Conservation (phyloP, 2,113 vertebrate genomes). For the Narcine bancroftii region DNA sequence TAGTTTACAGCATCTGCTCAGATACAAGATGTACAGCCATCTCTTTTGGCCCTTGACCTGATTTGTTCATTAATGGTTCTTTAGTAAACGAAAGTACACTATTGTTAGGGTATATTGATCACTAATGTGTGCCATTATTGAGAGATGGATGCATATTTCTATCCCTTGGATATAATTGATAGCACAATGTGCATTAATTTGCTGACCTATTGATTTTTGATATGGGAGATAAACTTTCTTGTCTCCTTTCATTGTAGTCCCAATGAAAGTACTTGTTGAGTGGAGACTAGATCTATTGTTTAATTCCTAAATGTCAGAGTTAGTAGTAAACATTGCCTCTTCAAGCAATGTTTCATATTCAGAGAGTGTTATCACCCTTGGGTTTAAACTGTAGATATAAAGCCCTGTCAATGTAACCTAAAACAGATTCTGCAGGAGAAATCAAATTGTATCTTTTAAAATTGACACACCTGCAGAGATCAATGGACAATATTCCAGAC, state of each 20-base stretch:
- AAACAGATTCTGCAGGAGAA: neutral
- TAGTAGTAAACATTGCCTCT: neutral
- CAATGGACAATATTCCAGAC: neutral
- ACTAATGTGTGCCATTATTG: constrained; percentile 8
- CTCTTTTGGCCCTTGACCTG: neutral
- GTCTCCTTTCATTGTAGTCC: neutral
- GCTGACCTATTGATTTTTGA: constrained; percentile 5
- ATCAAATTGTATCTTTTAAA: neutral
- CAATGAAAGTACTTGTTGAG: neutral
- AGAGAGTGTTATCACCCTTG: neutral
- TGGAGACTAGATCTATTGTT: constrained; percentile 27
- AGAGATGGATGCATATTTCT: constrained; percentile 18
- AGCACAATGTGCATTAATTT: neutral
- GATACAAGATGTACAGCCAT: neutral
- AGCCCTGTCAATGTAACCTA: neutral
- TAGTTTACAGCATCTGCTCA: neutral
- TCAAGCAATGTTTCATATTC: neutral
- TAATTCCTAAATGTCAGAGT: constrained; percentile 2
- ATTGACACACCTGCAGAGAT: neutral
- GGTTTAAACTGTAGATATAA: neutral
- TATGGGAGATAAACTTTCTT: neutral
- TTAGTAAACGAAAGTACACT: neutral
- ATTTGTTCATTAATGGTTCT: neutral
- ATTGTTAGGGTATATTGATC: neutral
- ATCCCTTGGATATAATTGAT: neutral